Evolutionary conservation across 1,140 invertebrate genomes (phyloP).

Genomic region (Chlorops oryzae): DNA sequence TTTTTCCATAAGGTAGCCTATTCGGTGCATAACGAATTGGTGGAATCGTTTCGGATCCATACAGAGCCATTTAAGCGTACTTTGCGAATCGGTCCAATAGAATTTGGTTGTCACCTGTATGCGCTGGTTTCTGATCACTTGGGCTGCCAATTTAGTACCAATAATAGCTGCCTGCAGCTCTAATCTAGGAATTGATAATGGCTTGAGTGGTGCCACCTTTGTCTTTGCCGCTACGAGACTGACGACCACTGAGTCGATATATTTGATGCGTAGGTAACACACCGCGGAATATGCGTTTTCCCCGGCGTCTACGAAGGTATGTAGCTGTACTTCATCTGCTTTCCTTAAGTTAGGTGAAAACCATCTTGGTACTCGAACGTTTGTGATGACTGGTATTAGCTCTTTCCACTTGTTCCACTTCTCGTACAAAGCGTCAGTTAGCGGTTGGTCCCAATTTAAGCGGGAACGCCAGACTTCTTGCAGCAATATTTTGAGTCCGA

Average conservation of each 20-base stretch:
- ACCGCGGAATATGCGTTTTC: neutral
- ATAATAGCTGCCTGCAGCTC: slow-evolving; percentile 21
- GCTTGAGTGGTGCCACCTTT: slow-evolving; percentile 24
- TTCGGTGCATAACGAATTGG: too few species aligned
- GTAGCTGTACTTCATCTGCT: neutral
- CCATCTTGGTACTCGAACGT: neutral
- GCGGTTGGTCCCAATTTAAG: neutral
- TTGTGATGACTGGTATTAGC: neutral
- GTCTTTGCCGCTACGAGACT: slow-evolving; percentile 15
- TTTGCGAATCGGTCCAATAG: too few species aligned
- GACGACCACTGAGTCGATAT: neutral
- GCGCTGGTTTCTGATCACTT: too few species aligned
- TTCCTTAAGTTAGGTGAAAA: neutral
- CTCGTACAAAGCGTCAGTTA: neutral
- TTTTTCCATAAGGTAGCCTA: too few species aligned
- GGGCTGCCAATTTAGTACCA: neutral
- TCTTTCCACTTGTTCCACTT: neutral
- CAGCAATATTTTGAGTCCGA: neutral
- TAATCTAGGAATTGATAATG: slow-evolving; percentile 22
- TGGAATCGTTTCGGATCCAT: too few species aligned
- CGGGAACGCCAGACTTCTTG: neutral
- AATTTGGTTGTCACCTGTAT: too few species aligned
- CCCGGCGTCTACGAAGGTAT: neutral
- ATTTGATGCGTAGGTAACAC: neutral
- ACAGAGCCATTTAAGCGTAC: too few species aligned